Evolutionary conservation across 2,113 vertebrate genomes (phyloP).

Genomic region (Zosterops japonicus): DNA sequence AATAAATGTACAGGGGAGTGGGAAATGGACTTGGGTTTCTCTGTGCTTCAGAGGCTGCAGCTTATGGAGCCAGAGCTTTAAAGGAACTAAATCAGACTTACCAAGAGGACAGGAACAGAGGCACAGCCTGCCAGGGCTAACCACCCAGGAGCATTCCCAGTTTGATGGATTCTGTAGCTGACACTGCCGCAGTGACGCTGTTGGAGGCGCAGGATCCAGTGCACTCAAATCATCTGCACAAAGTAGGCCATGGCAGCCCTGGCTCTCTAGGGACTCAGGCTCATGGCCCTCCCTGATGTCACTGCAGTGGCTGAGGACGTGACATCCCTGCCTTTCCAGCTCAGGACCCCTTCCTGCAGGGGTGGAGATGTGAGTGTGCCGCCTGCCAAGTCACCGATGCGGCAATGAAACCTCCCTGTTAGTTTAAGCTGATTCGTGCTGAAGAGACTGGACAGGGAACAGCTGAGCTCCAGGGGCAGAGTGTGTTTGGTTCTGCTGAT

Average conservation of each 20-base stretch:
- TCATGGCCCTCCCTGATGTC: background rate
- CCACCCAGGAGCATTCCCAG: background rate
- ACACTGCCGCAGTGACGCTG: background rate
- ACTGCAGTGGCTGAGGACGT: background rate
- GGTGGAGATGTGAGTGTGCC: background rate
- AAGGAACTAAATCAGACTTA: background rate
- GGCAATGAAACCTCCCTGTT: background rate
- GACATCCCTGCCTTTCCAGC: background rate
- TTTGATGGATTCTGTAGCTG: background rate
- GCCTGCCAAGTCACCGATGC: background rate
- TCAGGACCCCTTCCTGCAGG: background rate
- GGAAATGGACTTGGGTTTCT: background rate
- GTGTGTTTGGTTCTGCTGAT: background rate
- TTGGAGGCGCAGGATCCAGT: background rate
- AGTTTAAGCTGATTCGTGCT: background rate
- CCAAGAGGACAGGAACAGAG: background rate
- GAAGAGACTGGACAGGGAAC: background rate
- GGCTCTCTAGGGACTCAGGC: background rate
- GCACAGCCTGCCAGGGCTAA: rapidly evolving
- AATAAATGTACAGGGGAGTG: background rate
- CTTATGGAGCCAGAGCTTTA: background rate
- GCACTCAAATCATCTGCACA: background rate
- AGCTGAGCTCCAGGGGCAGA: background rate
- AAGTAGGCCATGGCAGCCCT: background rate
- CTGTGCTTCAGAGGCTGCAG: background rate